phyloP scores from a whole-genome alignment of 2,113 vertebrate species.

The Pelvicachromis taeniatus region DNA sequence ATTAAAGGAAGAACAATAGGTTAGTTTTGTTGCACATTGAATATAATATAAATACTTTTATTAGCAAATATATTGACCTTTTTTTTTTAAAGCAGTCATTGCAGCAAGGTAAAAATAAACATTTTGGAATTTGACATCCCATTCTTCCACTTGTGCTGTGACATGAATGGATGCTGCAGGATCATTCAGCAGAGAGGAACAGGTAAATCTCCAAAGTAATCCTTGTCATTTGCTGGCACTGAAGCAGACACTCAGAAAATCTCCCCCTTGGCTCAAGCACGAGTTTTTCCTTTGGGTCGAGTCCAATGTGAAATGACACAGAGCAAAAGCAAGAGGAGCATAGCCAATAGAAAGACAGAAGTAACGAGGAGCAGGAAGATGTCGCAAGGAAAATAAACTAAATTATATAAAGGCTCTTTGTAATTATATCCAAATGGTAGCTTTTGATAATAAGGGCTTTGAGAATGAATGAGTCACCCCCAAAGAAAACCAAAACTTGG shows the following conservation, averaged over 20 bases:
- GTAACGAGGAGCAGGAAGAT: neutral
- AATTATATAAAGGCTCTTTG: neutral
- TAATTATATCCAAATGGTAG: conserved; percentile 25
- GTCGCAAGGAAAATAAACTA: neutral
- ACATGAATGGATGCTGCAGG: neutral
- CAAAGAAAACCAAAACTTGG: neutral
- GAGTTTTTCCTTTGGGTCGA: conserved; percentile 8
- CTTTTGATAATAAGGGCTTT: conserved; percentile 27
- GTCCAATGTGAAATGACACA: conserved; percentile 22
- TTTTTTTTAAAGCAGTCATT: neutral
- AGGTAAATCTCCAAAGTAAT: conserved; percentile 34
- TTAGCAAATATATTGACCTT: neutral
- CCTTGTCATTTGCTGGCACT: conserved; percentile 28
- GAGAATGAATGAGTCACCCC: neutral
- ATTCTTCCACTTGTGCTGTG: neutral
- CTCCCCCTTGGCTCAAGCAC: neutral
- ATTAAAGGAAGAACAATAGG: neutral
- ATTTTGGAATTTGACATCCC: neutral
- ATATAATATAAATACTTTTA: neutral
- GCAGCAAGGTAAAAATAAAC: neutral
- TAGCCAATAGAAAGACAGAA: neutral
- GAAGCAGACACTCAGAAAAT: conserved; percentile 24
- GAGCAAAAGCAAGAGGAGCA: neutral
- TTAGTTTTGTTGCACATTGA: neutral
- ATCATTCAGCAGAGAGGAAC: neutral